Evolutionary conservation across 2,113 vertebrate genomes (phyloP), one percentile per base, ranked within the genome.

Genomic region (Neolamprologus longior): DNA sequence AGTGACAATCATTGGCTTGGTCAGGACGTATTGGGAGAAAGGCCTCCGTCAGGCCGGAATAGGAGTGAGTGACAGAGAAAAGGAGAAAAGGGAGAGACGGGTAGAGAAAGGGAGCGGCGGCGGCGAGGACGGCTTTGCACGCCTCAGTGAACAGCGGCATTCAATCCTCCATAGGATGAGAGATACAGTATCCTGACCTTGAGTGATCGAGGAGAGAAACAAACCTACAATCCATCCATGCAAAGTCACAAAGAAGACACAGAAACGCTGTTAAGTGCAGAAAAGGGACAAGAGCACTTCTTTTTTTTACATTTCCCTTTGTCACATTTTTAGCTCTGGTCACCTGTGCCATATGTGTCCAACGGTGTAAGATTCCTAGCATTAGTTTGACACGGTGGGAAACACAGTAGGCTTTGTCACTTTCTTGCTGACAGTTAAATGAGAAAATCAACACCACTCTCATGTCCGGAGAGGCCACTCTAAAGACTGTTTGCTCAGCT

Each of bases 1-100:
- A 10, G 79, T 89, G 94, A 95, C 93, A 95, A 92, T 95, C 94
- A 95, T 92, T 93, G 94, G 92, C 90, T 93, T 31, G 79, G 80
- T 89, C 87, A 37, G 90, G 90, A 93, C 83, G 81, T 88, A 89
- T 94, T 93, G 92, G 88, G 88, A 89, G 82, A 90, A 89, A 90
- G 82, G 90, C 84, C 89, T 91, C 53, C 57, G 73, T 88, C 87
- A 85, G 80, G 68, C 54, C 26, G 17, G 78, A 85, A 61, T 14
- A 15, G 14, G 81, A n/a, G 35, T 31, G 90, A 82, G 61, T 87
- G 91, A 85, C 82, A 37, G 84, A 86, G 57, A 83, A 86, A 42
- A 54, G 55, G 85, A 33, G 78, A 80, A 83, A 37, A 86, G 17
- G 52, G 58, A 42, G 58, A 37, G 86, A 83, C 37, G 58, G 10